A percentile compares a stretch with the other conserved stretches of the same genome.
phyloP scores from a whole-genome alignment of 2,113 vertebrate species.

The Psilopsiagon aurifrons region DNA sequence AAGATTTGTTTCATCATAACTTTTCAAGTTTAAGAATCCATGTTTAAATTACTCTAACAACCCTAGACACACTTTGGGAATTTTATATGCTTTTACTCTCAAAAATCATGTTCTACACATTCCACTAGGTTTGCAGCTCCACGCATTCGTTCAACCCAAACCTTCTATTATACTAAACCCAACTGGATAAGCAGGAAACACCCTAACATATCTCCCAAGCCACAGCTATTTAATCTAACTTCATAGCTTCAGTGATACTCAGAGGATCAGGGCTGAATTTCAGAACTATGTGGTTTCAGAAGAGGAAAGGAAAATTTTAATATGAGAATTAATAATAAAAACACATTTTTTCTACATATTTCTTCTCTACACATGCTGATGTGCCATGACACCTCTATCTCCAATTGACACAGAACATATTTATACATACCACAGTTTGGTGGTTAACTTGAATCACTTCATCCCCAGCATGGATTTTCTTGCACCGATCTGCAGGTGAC shows the following conservation, averaged over 20 bases:
- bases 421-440: constrained; percentile 89
- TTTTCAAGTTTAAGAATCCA: not conserved
- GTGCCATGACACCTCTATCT: constrained; percentile 52
- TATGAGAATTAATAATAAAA: constrained; percentile 25
- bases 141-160: not conserved
- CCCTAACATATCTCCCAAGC: not conserved
- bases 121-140: not conserved
- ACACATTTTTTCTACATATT: constrained; percentile 53
- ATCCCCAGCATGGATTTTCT: constrained; percentile 97
- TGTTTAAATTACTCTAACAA: not conserved
- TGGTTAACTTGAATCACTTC: constrained; percentile 88
- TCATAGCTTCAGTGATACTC: not conserved
- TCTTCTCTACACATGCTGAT: constrained; percentile 33
- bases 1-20: not conserved
- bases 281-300: not conserved
- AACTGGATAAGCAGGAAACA: not conserved
- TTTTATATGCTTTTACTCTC: not conserved
- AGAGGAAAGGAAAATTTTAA: not conserved
- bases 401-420: constrained; percentile 78
- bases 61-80: not conserved
- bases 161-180: not conserved
- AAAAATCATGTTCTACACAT: not conserved
- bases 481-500: constrained; percentile 95
- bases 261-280: not conserved
- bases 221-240: not conserved